Base-by-base conservation (phyloP, 2,888 invertebrate species). In the Aricia artaxerxes region DNA sequence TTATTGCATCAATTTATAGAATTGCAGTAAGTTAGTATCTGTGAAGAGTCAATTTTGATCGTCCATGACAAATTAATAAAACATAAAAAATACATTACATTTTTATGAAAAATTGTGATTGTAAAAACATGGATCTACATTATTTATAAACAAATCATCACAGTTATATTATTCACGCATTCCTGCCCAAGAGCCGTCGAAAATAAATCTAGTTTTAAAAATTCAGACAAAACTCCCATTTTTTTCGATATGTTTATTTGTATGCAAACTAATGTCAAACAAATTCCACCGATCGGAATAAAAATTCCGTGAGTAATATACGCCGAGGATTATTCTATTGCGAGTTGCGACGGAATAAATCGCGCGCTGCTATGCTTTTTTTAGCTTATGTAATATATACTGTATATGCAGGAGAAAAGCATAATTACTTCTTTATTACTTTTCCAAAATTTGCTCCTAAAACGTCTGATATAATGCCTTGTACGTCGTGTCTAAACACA, bases 191-290 rank as follows among this genome's bases (percentile, higher is more conserved):
- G 61, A 24, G 24, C 61, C 24, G 24, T 24, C 24, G n/a, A 61
- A 44, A 24, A 61, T 61, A 61, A 61, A 61, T 61, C 24, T 61
- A 61, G 61, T 61, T 61, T 61, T 61, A 61, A 61, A 61, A 61
- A 61, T 24, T 61, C 61, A 61, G 7, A 61, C 61, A 61, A 61
- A 61, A 1, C 24, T 16, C 16, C 2, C 1, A 2, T n/a, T 61
- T 61, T 44, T n/a, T 24, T n/a, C 61, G 61, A 61, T 61, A 61
- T 24, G n/a, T 61, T 24, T 61, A 61, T 61, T 61, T 61, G 61
- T 24, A 61, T 61, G 61, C 61, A 61, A 61, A 61, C 61, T 61
- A 61, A 61, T 61, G 24, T 61, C 61, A 61, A 61, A 61, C 61
- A 61, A 61, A 61, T 61, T 61, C 24, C 0, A 61, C n/a, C 24